Percentiles rank a stretch among this genome's conserved stretches.
Conservation (phyloP, 2,797 vertebrate genomes). For the Scleropages formosus region DNA sequence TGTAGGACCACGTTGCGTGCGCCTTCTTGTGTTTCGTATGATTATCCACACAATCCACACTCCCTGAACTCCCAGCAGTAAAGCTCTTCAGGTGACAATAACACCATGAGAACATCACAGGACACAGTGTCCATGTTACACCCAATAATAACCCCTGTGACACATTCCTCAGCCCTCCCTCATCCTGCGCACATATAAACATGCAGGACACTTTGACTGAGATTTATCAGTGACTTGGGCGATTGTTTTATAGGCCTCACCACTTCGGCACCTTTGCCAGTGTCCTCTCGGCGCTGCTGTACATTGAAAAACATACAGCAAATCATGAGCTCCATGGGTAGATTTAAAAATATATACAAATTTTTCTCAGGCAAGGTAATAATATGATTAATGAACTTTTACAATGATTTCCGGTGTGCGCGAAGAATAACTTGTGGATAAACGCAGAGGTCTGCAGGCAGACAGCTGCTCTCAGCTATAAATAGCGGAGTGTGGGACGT, state of each 20-base stretch:
- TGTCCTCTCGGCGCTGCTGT: too few species aligned
- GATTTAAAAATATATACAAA: too few species aligned
- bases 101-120: constrained; percentile 17
- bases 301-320: too few species aligned
- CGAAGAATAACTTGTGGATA: constrained; percentile 43
- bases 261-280: too few species aligned
- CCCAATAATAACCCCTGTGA: constrained; percentile 19
- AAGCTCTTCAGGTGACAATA: constrained; percentile 20
- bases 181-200: constrained; percentile 10
- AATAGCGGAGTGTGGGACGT: constrained; percentile 44
- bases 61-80: neutral
- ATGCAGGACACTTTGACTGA: too few species aligned
- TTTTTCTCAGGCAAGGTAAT: too few species aligned
- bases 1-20: too few species aligned
- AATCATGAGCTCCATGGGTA: too few species aligned
- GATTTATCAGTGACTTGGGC: too few species aligned
- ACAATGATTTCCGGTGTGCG: constrained; percentile 41
- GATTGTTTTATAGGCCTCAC: too few species aligned
- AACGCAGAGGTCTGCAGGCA: constrained; percentile 52
- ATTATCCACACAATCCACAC: neutral
- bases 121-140: constrained; percentile 27
- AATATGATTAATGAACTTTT: too few species aligned
- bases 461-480: constrained; percentile 50
- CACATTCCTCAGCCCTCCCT: neutral
- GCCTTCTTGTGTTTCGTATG: constrained; percentile 24